Conservation (phyloP, 2,888 invertebrate genomes). For the Phlogophora meticulosa region DNA sequence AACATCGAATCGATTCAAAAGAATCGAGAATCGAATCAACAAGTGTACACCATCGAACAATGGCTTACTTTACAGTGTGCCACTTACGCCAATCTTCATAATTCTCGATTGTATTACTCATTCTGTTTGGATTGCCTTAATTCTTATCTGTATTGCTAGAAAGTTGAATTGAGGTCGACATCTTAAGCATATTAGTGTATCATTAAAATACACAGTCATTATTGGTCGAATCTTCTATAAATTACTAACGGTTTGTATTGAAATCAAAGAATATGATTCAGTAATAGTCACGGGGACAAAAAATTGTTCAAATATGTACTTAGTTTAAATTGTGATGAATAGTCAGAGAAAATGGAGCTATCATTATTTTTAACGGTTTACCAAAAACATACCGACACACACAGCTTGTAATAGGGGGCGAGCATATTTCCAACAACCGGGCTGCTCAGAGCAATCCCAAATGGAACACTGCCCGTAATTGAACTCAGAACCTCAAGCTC, state of each 20-base stretch:
- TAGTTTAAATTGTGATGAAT: constrained; percentile 38
- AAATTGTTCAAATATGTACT: constrained; percentile 3
- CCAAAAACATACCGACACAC: no score
- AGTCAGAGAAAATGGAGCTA: neutral
- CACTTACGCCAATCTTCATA: constrained; percentile 83
- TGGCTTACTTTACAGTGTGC: constrained; percentile 65
- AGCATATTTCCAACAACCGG: no score
- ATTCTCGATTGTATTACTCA: constrained; percentile 75
- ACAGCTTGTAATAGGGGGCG: no score
- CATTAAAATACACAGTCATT: constrained; percentile 50
- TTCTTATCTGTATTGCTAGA: constrained; percentile 80
- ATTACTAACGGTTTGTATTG: constrained; percentile 45
- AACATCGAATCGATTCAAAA: constrained; percentile 37
- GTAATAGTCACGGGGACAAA: constrained; percentile 23
- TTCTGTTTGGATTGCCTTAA: constrained; percentile 79
- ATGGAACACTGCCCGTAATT: no score
- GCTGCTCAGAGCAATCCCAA: no score
- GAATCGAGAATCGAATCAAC: constrained; percentile 58
- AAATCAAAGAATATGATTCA: constrained; percentile 25
- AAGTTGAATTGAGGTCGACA: constrained; percentile 63
- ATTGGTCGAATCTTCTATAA: constrained; percentile 30
- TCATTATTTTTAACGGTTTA: neutral
- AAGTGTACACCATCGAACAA: constrained; percentile 54
- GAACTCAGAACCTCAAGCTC: no score
- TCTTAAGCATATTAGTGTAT: constrained; percentile 44